phyloP scores from a whole-genome alignment of 2,113 vertebrate species.

The Illadopsis cleaveri region DNA sequence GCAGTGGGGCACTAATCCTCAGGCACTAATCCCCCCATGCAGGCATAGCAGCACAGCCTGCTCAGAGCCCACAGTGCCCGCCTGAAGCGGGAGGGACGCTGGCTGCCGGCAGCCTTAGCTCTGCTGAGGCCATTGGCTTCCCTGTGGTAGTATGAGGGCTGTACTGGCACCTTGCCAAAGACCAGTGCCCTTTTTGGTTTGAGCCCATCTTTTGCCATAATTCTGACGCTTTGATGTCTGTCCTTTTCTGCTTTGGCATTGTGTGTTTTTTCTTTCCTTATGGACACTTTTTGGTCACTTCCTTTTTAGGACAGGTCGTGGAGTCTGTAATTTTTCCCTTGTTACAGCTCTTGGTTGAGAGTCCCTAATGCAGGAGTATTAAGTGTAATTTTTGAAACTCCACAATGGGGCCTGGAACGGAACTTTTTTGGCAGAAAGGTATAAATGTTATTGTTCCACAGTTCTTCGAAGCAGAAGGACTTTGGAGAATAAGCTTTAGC shows the following conservation, averaged over 20 bases:
- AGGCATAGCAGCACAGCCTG: not conserved
- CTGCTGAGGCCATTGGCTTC: not conserved
- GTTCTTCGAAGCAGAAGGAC: not conserved
- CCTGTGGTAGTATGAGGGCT: too few species aligned
- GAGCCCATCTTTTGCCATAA: rapidly evolving
- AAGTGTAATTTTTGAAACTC: not conserved
- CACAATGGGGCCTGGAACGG: not conserved
- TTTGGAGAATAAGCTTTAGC: not conserved
- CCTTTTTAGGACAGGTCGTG: not conserved
- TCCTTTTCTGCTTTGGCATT: rapidly evolving
- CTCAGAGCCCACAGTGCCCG: not conserved
- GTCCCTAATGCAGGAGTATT: not conserved
- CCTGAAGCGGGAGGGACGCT: not conserved
- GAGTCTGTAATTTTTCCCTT: not conserved
- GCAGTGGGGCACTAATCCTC: not conserved
- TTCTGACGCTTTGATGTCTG: not conserved
- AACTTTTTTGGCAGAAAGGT: not conserved
- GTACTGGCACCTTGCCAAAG: too few species aligned
- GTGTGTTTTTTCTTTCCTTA: not conserved
- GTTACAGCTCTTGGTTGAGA: not conserved
- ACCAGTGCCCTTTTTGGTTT: rapidly evolving
- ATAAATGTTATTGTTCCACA: not conserved
- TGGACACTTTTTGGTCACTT: not conserved
- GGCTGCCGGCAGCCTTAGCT: too few species aligned
- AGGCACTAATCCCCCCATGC: not conserved